Evolutionary conservation across 2,113 vertebrate species (phyloP).

Genomic region (Cyprinus carpio): DNA sequence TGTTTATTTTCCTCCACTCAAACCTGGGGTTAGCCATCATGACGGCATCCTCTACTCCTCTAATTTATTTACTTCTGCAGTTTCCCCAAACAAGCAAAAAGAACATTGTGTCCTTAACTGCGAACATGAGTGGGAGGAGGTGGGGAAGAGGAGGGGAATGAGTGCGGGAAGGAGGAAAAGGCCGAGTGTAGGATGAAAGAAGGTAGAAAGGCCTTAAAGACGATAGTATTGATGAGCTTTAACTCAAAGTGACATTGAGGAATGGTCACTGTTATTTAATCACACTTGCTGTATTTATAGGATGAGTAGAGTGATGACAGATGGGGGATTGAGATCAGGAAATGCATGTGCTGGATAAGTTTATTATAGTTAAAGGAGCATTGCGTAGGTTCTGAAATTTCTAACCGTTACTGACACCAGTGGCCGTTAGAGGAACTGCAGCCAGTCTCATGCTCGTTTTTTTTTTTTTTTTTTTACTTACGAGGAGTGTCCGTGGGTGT

Average conservation of each 20-base stretch:
- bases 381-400: too few relatives aligned
- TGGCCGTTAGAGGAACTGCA: too few relatives aligned
- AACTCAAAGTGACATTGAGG: not conserved
- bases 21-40: conserved; percentile 55
- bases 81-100: conserved; percentile 64
- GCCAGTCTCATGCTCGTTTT: too few relatives aligned
- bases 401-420: too few relatives aligned
- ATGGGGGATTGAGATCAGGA: not conserved
- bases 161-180: conserved; percentile 21
- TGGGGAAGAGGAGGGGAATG: conserved; percentile 20
- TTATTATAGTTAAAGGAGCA: too few relatives aligned
- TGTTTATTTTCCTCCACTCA: conserved; percentile 66
- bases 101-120: conserved; percentile 63
- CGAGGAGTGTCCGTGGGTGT: too few relatives aligned
- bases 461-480: too few relatives aligned
- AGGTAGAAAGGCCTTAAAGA: not conserved
- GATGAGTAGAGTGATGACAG: not conserved
- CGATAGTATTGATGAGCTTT: not conserved
- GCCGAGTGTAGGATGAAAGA: conserved; percentile 35
- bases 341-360: not conserved
- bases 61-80: conserved; percentile 72
- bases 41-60: conserved; percentile 54
- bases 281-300: not conserved
- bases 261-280: not conserved
- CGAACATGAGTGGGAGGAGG: conserved; percentile 34